A percentile compares a stretch with the other conserved stretches of the same genome.
Evolutionary conservation across 2,888 invertebrate genomes (phyloP).

Genomic region (Dromius quadrimaculatus): DNA sequence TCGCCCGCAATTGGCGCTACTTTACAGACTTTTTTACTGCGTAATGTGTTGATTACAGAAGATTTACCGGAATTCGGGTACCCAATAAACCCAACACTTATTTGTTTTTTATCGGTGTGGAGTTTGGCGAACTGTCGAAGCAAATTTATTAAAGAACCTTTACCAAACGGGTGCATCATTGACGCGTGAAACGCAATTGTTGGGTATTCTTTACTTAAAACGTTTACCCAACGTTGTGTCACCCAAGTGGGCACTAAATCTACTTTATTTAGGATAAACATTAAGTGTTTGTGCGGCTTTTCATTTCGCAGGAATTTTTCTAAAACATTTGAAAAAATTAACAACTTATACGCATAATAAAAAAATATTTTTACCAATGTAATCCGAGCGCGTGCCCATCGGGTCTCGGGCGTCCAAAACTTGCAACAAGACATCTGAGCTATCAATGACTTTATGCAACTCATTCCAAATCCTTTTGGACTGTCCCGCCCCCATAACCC

Average conservation of each 20-base stretch:
- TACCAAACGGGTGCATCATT: conserved; percentile 98
- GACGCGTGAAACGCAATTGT: conserved; percentile 99
- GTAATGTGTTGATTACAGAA: conserved; percentile 95
- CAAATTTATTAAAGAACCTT: conserved; percentile 96
- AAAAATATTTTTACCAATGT: conserved; percentile 72
- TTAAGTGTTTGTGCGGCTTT: conserved; percentile 96
- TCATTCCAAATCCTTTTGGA: conserved; percentile 99
- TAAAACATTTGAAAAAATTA: conserved; percentile 23
- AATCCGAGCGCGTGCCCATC: conserved; percentile 92
- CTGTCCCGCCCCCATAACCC: conserved; percentile 96
- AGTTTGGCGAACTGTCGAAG: conserved; percentile 94
- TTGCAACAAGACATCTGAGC: conserved; percentile 96
- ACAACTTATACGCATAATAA: not conserved
- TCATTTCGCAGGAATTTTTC: conserved; percentile 93
- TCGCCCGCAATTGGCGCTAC: conserved; percentile 98
- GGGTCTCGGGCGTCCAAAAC: conserved; percentile 98
- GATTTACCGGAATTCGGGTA: conserved; percentile 99
- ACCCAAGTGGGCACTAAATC: conserved; percentile 98
- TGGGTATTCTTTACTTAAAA: conserved; percentile 94
- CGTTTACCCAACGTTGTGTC: conserved; percentile 97
- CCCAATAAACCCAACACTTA: conserved; percentile 98
- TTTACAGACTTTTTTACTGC: conserved; percentile 98
- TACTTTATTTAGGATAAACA: conserved; percentile 97
- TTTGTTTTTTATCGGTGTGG: conserved; percentile 97
- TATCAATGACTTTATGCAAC: conserved; percentile 98